These are phyloP conservation scores for Drosophila limbata DNA, from an alignment of 2,888 invertebrate species.

Conservation along the genomic window DNA sequence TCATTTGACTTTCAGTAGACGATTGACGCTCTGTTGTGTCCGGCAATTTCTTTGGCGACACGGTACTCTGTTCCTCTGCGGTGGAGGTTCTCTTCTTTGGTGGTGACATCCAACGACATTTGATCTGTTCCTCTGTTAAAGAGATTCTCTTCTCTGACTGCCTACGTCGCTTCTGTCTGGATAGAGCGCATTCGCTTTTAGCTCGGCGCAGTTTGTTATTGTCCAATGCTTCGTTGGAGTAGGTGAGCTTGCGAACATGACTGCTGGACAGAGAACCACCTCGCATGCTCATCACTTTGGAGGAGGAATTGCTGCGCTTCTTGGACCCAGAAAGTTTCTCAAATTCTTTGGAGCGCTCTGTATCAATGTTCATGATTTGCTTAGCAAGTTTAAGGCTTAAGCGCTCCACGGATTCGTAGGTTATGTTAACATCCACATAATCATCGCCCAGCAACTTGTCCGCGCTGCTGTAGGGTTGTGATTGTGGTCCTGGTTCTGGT, in stretches of 20 bases:
- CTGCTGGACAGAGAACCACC: constrained; percentile 1
- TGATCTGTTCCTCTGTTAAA: constrained; percentile 35
- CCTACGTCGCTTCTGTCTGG: constrained; percentile 17
- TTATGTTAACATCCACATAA: constrained; percentile 46
- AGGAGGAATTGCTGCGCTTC: constrained; percentile 43
- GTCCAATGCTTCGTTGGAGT: constrained; percentile 56
- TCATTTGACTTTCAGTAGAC: neutral
- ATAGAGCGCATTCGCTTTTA: constrained; percentile 40
- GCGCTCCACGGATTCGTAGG: constrained; percentile 59
- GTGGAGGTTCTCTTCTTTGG: neutral
- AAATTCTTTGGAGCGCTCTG: constrained; percentile 64
- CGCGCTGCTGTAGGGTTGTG: constrained; percentile 28
- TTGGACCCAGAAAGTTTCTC: constrained; percentile 62
- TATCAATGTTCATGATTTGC: constrained; percentile 61
- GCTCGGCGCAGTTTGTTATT: constrained; percentile 34
- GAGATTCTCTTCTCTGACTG: constrained; percentile 23
- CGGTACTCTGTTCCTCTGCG: neutral
- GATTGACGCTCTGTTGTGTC: neutral
- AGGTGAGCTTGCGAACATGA: constrained; percentile 68
- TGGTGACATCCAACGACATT: neutral
- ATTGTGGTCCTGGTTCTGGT: neutral
- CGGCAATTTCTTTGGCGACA: neutral
- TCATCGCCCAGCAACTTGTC: constrained; percentile 7
- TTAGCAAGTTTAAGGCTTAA: constrained; percentile 59
- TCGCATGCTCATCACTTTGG: constrained; percentile 21